These are phyloP conservation scores for Ennomos quercinarius DNA, from an alignment of 2,888 invertebrate genomes.

Conservation along the genomic window DNA sequence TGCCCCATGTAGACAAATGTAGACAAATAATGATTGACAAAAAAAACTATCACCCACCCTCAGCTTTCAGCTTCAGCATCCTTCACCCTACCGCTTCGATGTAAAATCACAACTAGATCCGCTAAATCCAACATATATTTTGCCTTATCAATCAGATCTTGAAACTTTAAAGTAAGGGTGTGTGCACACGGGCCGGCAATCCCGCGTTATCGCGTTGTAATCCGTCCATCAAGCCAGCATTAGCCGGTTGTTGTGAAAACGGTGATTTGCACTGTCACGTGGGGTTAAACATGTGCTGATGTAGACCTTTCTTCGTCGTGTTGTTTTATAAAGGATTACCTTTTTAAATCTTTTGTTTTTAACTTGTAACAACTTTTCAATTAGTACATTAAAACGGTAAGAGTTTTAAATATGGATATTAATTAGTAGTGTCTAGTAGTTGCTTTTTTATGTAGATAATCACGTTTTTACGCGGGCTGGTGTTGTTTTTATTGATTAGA, in stretches of 20 bases:
- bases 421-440: too few relatives aligned
- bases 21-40: too few relatives aligned
- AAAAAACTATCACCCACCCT: too few relatives aligned
- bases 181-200: conserved; percentile 51
- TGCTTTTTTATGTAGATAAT: too few relatives aligned
- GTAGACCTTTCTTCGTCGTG: conserved; percentile 13
- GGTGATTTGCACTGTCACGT: conserved; percentile 42
- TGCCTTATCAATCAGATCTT: conserved; percentile 57
- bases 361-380: too few relatives aligned
- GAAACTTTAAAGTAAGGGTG: conserved; percentile 72
- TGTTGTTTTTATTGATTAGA: too few relatives aligned
- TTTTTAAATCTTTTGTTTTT: too few relatives aligned
- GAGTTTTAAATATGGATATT: too few relatives aligned
- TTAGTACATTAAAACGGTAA: too few relatives aligned
- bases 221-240: conserved; percentile 67
- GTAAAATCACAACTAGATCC: conserved; percentile 14
- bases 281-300: conserved; percentile 25
- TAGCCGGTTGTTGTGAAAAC: conserved; percentile 49
- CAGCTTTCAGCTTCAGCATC: conserved; percentile 1
- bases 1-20: too few relatives aligned
- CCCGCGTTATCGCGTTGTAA: conserved; percentile 72
- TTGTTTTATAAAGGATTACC: not conserved
- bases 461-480: too few relatives aligned
- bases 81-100: not conserved
- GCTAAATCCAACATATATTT: conserved; percentile 24